Evolutionary conservation across 2,113 vertebrate genomes (phyloP).

Genomic region (Ginglymostoma cirratum): DNA sequence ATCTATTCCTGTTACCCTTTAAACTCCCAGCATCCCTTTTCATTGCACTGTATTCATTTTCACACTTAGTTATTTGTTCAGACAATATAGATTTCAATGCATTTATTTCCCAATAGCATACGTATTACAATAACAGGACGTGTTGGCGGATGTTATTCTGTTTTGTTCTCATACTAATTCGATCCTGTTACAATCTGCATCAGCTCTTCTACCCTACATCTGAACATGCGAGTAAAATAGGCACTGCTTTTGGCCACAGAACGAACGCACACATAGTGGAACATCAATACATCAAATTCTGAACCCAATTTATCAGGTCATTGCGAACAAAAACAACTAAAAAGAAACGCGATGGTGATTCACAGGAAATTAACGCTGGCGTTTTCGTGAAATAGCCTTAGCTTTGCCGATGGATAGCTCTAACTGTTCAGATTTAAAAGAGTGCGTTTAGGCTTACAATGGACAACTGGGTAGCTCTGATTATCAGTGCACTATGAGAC

Average conservation of each 20-base stretch:
- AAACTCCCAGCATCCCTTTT: too few relatives aligned
- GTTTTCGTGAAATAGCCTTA: neutral
- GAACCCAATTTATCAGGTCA: constrained; percentile 2
- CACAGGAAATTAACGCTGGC: neutral
- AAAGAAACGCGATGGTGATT: neutral
- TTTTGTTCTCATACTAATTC: constrained; percentile 1
- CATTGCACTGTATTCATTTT: neutral
- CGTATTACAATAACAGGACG: neutral
- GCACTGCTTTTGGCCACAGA: neutral
- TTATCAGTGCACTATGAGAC: neutral
- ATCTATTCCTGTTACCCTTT: constrained; percentile 1
- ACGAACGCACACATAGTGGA: neutral
- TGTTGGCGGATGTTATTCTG: neutral
- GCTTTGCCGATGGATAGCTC: neutral
- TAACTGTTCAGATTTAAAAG: neutral
- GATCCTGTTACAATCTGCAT: neutral
- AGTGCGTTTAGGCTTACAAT: neutral
- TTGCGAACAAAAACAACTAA: neutral
- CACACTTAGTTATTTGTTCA: neutral
- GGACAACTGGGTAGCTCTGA: neutral
- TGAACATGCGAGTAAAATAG: neutral
- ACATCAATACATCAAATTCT: neutral
- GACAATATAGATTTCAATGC: neutral
- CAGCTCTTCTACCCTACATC: neutral
- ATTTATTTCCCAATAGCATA: constrained; percentile 2